Base-by-base conservation (phyloP, 1,140 invertebrate species). In the Nebria ingens region DNA sequence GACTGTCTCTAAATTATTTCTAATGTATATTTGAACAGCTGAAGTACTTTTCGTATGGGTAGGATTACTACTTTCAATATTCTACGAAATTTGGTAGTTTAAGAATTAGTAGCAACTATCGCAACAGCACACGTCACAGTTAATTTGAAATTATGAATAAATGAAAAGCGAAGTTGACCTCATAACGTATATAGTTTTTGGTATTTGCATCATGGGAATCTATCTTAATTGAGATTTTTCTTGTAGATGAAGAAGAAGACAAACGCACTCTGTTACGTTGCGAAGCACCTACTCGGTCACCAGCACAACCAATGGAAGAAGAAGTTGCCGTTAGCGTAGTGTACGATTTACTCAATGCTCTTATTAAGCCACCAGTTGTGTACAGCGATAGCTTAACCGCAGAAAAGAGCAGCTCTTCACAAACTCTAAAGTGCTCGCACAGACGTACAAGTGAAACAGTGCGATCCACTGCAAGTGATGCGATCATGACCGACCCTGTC, bases 281-380 rank as follows among this genome's bases (percentile, higher is more conserved):
- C 15, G 63, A 71, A 50, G 70, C 74, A 12, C 63, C 71, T 2
- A 69, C 63, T 54, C 66, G 73, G 11, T 71, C 69, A 42, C 63
- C 72, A 65, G 52, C 65, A 34, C 60, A 70, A 51, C 72, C 71
- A n/a, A 73, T 77, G 68, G 68, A 74, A 55, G 76, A 79, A 52
- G 69, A 76, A 22, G 70, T 75, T 1, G 76, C 81, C 0, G 76
- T 81, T 54, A 74, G 78, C 56, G 83, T 87, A 1, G 76, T 89
- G 38, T 78, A 76, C 60, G 81, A 86, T 63, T 69, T 89, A 2
- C 65, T 89, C 2, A 81, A 86, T 67, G 81, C 83, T 17, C 71
- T 89, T 0, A 76, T 83, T 23, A 77, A 80, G 38, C 77, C 75
- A 2, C 64, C 68, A 12, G 60, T 67, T 21, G 40, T 45, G 6